Evolutionary conservation across 2,113 vertebrate genomes (phyloP), one percentile per base, ranked within the genome.

Genomic region (Varanus salvator): DNA sequence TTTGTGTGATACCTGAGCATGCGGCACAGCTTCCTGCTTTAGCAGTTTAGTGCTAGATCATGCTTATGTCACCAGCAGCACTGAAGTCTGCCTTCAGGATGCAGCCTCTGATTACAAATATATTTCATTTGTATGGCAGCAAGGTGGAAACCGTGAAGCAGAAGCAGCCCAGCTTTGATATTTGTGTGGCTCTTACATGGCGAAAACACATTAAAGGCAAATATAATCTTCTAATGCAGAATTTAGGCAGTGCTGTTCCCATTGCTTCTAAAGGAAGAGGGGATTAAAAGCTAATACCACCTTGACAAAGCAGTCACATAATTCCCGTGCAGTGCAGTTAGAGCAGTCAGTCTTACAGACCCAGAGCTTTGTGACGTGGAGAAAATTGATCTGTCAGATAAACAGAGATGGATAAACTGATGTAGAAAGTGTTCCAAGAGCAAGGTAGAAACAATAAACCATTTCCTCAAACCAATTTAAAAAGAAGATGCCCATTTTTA

Each of bases 271-370:
- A 92, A 76, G 1, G 2, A 71, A 52, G n/a, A 21, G 25, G 11
- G 64, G 81, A 48, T 89, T 54, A 89, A 87, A 80, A 19, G 69
- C 74, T 83, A 80, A 17, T 50, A n/a, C 34, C 31, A 8, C 29
- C 80, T 84, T 90, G 71, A 85, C 44, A 90, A 38, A 60, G 5
- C 69, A 27, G 52, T 19, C 68, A 15, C 78, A 54, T 93, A 90
- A 86, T 88, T 86, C 54, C 48, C 68, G n/a, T 52, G 34, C 89
- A 72, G 2, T 0, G 3, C 85, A 89, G 71, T 48, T 75, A 80
- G 48, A 72, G 66, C 17, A 57, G 44, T 9, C 84, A 68, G 11
- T 31, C 44, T 71, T 78, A 94, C 87, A 8, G 75, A 66, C 17
- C 68, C 38, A 44, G 15, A 34, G 2, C 83, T 69, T 69, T 83